These are phyloP conservation scores for Sorex maritimensis DNA, from an alignment of 2,797 vertebrate genomes.

Conservation along the genomic window DNA sequence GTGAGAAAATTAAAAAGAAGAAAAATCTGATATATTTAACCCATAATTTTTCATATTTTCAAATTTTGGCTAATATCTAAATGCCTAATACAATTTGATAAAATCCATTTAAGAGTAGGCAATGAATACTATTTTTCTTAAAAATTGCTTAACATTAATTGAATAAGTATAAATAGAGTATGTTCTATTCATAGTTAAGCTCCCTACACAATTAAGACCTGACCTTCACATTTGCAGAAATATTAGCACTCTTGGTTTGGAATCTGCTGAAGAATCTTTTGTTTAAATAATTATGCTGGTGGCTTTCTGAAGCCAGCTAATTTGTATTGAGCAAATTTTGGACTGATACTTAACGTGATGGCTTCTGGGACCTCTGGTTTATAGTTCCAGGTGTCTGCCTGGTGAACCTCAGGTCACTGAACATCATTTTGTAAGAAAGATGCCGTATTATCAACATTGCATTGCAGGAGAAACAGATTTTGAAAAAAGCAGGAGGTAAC, in stretches of 20 bases:
- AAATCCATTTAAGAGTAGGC: background rate
- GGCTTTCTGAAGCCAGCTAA: background rate
- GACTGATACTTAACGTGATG: background rate
- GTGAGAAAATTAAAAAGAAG: too few relatives aligned
- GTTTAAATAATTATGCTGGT: background rate
- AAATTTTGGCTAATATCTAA: background rate
- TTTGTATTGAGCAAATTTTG: background rate
- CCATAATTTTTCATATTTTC: too few relatives aligned
- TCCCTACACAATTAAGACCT: background rate
- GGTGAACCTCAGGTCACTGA: background rate
- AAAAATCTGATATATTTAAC: too few relatives aligned
- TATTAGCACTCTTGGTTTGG: background rate
- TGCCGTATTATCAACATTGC: background rate
- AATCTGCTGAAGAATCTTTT: background rate
- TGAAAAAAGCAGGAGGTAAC: background rate
- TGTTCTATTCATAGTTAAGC: background rate
- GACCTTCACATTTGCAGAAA: background rate
- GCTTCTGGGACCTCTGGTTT: background rate
- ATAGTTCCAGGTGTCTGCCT: background rate
- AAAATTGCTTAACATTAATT: conserved; percentile 13
- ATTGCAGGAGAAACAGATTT: conserved; percentile 21
- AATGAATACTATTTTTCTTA: background rate
- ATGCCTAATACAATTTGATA: background rate
- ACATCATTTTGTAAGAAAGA: background rate
- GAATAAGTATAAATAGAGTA: background rate